Evolutionary conservation across 2,113 vertebrate species (phyloP).

Genomic region (Danio rerio): GRCz12tu NC_133196.1:1868501-1869000

Average conservation of each 20-base stretch:
- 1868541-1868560: slow-evolving; percentile 32
- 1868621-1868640: slow-evolving; percentile 14
- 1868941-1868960: slow-evolving; percentile 26
- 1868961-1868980: neutral
- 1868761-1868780: neutral
- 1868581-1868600: slow-evolving; percentile 38
- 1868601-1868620: slow-evolving; percentile 34
- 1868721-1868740: slow-evolving; percentile 24
- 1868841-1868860: no score
- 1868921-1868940: slow-evolving; percentile 12
- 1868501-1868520: slow-evolving; percentile 23
- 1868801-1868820: no score
- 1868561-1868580: slow-evolving; percentile 42
- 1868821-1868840: neutral
- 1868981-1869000: neutral
- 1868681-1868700: neutral
- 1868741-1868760: neutral
- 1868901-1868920: no score
- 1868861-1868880: neutral
- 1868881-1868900: no score
- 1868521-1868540: slow-evolving; percentile 53
- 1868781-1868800: no score
- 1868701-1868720: slow-evolving; percentile 8
- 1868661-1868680: slow-evolving; percentile 10
- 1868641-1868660: neutral